phyloP scores from a whole-genome alignment of 2,113 vertebrate genomes.

The Athene noctua region DNA sequence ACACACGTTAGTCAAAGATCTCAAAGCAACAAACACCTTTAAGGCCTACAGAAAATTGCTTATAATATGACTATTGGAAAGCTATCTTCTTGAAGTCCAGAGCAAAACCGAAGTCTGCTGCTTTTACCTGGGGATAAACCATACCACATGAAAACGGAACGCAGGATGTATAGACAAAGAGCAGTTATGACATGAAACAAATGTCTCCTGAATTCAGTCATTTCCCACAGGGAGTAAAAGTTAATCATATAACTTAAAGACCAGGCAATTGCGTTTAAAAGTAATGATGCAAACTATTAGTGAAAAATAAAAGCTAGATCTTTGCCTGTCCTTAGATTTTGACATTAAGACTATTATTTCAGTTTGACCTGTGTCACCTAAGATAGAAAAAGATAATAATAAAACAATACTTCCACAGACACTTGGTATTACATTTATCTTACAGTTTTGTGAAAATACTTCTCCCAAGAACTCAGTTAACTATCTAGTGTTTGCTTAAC shows the following conservation, averaged over 20 bases:
- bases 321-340: slow-evolving; percentile 18
- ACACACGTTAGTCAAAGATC: not conserved
- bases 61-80: not conserved
- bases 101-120: not conserved
- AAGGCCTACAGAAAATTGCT: not conserved
- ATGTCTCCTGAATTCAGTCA: slow-evolving; percentile 38
- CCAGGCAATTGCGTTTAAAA: slow-evolving; percentile 27
- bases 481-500: not conserved
- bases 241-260: slow-evolving; percentile 21
- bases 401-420: not conserved
- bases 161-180: not conserved
- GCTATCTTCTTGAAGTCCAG: not conserved
- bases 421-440: not conserved
- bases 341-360: not conserved
- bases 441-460: not conserved
- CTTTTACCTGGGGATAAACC: not conserved
- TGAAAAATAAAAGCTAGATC: not conserved
- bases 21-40: not conserved
- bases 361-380: not conserved
- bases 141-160: not conserved
- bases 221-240: slow-evolving; percentile 32
- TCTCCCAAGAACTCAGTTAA: not conserved
- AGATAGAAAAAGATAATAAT: not conserved
- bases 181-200: slow-evolving; percentile 4
- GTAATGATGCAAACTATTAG: slow-evolving; percentile 19